Conservation (phyloP, 2,888 invertebrate species). For the Meteorus cinctellus region DNA sequence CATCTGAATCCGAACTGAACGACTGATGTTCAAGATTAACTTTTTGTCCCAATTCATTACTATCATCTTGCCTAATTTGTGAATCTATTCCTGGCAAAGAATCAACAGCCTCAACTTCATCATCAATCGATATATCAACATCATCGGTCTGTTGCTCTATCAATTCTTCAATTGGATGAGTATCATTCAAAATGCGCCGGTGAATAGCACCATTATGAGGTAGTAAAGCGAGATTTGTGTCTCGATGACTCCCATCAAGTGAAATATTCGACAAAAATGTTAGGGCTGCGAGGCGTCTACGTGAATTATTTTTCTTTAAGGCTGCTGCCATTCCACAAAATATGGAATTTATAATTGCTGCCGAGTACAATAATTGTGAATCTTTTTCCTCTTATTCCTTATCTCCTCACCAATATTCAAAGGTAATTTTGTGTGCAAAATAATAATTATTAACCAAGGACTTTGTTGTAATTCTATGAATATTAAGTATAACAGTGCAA, state of each 20-base stretch:
- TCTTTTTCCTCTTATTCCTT: background rate
- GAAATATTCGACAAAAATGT: slow-evolving; percentile 97
- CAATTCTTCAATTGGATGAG: slow-evolving; percentile 51
- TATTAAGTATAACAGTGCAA: slow-evolving; percentile 5
- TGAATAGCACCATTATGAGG: slow-evolving; percentile 70
- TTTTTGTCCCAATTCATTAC: slow-evolving; percentile 52
- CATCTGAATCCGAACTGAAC: slow-evolving; percentile 85
- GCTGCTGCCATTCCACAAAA: slow-evolving; percentile 75
- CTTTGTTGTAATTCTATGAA: background rate
- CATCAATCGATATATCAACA: slow-evolving; percentile 61
- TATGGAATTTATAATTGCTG: slow-evolving; percentile 25
- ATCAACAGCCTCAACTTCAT: slow-evolving; percentile 62
- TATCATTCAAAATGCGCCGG: slow-evolving; percentile 58
- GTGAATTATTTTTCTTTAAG: slow-evolving; percentile 79
- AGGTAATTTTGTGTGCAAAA: background rate
- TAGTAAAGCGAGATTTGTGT: slow-evolving; percentile 78
- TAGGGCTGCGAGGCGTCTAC: slow-evolving; percentile 92
- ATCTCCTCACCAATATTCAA: background rate
- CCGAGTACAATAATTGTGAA: background rate
- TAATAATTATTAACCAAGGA: background rate
- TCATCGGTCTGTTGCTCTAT: slow-evolving; percentile 52
- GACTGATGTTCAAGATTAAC: slow-evolving; percentile 75
- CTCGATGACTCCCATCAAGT: slow-evolving; percentile 90
- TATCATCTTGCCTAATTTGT: slow-evolving; percentile 45
- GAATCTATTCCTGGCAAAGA: slow-evolving; percentile 56